Conservation (phyloP, 2,113 vertebrate species). For the Ceratotherium simum region DNA sequence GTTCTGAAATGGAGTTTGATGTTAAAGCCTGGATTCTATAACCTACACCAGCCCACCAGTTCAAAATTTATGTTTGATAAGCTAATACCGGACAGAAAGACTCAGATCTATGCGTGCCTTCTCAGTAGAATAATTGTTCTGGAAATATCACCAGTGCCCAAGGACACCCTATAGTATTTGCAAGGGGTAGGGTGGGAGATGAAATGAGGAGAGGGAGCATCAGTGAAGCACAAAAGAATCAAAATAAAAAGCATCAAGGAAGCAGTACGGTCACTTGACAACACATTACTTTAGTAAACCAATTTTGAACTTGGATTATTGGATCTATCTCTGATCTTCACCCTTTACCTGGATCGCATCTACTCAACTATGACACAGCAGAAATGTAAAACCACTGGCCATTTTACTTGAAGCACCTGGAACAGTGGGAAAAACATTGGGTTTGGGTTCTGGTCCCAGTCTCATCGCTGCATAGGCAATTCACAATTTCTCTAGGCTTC, state of each 20-base stretch:
- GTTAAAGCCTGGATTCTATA: background rate
- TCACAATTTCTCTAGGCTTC: constrained; percentile 32
- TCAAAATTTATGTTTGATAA: background rate
- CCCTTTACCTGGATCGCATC: background rate
- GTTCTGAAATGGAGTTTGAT: constrained; percentile 23
- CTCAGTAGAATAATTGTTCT: constrained; percentile 28
- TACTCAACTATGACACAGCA: background rate
- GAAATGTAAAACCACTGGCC: background rate
- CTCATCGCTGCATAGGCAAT: background rate
- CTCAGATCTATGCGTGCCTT: background rate
- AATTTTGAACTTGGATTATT: background rate
- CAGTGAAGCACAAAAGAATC: background rate
- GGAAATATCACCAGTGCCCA: constrained; percentile 7
- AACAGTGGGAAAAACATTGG: background rate
- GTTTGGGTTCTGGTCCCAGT: background rate
- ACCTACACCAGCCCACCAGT: background rate
- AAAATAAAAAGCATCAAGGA: background rate
- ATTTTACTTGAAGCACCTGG: background rate
- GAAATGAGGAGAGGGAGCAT: background rate
- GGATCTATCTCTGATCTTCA: background rate
- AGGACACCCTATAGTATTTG: background rate
- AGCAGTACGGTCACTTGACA: background rate
- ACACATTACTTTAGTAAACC: background rate
- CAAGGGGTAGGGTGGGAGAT: background rate
- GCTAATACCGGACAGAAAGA: background rate